Percentiles rank a stretch among this genome's conserved stretches.
Conservation (phyloP, 2,113 vertebrate genomes). For the Pontoporia blainvillei region DNA sequence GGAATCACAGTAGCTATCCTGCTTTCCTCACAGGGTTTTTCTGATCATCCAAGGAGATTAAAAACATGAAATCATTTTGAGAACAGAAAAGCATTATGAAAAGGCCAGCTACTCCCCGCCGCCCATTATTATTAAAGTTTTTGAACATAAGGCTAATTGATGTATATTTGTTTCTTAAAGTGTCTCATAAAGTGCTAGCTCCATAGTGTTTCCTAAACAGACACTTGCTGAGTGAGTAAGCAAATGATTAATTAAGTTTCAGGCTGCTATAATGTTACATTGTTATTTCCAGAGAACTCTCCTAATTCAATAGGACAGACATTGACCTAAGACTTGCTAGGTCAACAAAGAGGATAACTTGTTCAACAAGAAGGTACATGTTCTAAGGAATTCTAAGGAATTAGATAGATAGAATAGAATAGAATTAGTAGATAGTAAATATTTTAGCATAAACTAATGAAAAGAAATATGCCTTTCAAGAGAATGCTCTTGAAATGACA, state of each 20-base stretch:
- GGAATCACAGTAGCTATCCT: neutral
- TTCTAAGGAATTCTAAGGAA: slow-evolving; percentile 22
- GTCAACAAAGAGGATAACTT: neutral
- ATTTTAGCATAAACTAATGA: neutral
- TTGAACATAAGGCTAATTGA: neutral
- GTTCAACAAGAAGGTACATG: neutral
- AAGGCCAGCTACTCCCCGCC: neutral
- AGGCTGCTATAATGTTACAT: neutral
- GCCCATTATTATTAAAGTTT: neutral
- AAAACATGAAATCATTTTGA: neutral
- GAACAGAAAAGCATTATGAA: neutral
- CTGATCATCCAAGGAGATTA: neutral
- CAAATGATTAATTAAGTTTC: neutral
- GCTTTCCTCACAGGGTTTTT: neutral
- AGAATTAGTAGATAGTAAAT: neutral
- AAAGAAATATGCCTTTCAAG: neutral
- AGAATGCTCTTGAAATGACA: neutral
- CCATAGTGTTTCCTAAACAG: neutral
- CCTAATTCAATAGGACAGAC: neutral
- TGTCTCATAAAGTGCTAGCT: neutral
- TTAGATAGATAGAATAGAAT: too few species aligned
- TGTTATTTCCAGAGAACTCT: neutral
- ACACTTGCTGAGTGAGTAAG: neutral
- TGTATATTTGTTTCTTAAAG: neutral
- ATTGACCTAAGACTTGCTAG: neutral